Evolutionary conservation across 2,888 invertebrate genomes (phyloP).

Genomic region (Latrodectus elegans): DNA sequence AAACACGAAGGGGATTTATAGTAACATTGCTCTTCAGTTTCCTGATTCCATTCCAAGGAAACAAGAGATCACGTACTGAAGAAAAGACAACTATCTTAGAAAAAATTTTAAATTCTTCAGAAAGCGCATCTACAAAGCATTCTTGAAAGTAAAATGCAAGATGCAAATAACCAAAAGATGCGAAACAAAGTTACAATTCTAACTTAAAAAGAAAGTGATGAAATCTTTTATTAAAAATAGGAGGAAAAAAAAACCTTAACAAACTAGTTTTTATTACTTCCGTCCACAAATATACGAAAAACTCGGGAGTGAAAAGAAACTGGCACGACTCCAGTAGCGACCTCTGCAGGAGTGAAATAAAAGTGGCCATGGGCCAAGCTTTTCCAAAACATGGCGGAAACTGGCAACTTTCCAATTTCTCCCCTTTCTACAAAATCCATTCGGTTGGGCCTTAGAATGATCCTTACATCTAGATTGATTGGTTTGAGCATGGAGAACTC

Average conservation of each 20-base stretch:
- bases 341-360: slow-evolving; percentile 36
- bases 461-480: slow-evolving; percentile 28
- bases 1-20: background rate
- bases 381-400: slow-evolving; percentile 60
- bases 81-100: background rate
- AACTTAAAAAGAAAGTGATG: slow-evolving; percentile 35
- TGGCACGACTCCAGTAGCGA: slow-evolving; percentile 55
- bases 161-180: slow-evolving; percentile 51
- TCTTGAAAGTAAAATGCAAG: slow-evolving; percentile 5
- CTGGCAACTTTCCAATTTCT: slow-evolving; percentile 46
- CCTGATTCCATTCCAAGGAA: background rate
- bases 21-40: background rate
- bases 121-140: background rate
- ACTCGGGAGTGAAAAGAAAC: slow-evolving; percentile 28
- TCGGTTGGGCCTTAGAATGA: background rate
- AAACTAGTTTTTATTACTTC: slow-evolving; percentile 62
- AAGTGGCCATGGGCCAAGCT: slow-evolving; percentile 50
- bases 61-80: background rate
- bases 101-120: background rate
- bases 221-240: slow-evolving; percentile 50
- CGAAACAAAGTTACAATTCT: slow-evolving; percentile 54
- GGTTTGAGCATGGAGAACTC: background rate
- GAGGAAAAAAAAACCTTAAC: slow-evolving; percentile 2
- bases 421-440: slow-evolving; percentile 9
- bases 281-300: slow-evolving; percentile 59